phyloP scores from a whole-genome alignment of 2,888 invertebrate genomes.

The Syrista parreyssii region DNA sequence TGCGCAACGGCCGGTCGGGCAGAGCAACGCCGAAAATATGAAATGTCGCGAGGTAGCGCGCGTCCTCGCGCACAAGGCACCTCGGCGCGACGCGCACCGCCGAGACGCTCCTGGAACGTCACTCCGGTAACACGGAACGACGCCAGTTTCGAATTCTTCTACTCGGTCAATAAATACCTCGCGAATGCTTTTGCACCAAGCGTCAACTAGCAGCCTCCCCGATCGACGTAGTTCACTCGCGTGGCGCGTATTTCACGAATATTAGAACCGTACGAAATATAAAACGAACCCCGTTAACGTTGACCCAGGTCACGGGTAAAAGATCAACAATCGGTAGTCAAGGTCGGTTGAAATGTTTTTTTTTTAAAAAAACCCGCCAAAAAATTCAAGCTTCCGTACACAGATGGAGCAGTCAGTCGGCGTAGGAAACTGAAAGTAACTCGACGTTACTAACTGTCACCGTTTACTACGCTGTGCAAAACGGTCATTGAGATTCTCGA shows the following conservation, averaged over 20 bases:
- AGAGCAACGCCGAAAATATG: constrained; percentile 26
- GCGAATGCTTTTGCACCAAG: no score
- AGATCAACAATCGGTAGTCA: neutral
- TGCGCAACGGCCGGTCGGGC: constrained; percentile 41
- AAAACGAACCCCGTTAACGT: neutral
- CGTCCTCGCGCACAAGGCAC: neutral
- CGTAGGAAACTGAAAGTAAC: neutral
- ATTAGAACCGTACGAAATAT: neutral
- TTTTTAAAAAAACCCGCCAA: neutral
- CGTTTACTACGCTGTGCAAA: neutral
- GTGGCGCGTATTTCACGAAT: neutral
- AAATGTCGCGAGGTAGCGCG: constrained; percentile 20
- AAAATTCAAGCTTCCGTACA: neutral
- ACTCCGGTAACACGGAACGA: neutral
- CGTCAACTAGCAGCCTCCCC: neutral
- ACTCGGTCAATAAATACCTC: neutral
- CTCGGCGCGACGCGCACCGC: neutral
- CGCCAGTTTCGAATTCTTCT: neutral
- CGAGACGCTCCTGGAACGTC: neutral
- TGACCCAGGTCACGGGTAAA: neutral
- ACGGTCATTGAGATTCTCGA: neutral
- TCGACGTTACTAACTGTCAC: neutral
- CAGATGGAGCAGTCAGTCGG: neutral
- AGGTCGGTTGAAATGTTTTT: neutral
- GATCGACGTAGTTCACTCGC: no score